Base-by-base conservation (phyloP, 2,113 vertebrate genomes). In the Macheiramphus alcinus region DNA sequence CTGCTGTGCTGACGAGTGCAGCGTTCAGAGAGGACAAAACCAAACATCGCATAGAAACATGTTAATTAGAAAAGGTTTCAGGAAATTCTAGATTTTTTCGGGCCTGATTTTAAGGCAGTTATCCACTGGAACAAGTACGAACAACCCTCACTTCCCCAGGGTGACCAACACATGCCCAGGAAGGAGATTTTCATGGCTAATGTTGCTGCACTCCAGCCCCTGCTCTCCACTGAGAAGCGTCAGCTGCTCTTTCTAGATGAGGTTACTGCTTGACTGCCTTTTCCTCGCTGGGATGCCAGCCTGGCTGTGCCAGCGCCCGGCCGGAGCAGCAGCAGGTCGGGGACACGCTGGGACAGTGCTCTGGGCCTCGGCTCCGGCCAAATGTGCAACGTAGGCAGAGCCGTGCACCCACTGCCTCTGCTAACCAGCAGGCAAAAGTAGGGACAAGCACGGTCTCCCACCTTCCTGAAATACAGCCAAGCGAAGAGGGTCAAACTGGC, bases 381-480 rank as follows among this genome's bases (percentile, higher is more conserved):
- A 40, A n/a, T 5, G 48, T 45, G 50, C 42, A 8, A 17, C 0
- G 0, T 8, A 22, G 58, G 40, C 62, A 86, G 53, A 87, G 53
- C 31, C 0, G 0, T 32, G 58, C n/a, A 3, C 34, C 47, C 52
- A 13, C 9, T 1, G 1, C 52, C 88, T 43, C 21, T 20, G 67
- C 36, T 13, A 80, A 36, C 8, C 66, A 38, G 27, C 1, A 1
- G 62, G 55, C 16, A 59, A 40, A 63, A 52, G 36, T 1, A 58
- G 67, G 58, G 36, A 47, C 48, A 17, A 14, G 63, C 43, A 68
- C 53, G 25, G 6, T 8, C 43, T 72, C 40, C 63, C 22, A 20
- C 40, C 52, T 78, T 59, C 31, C 13, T 36, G 80, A 29, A 56
- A 23, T 9, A 29, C 53, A 47, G 32, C 31, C 75, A 9, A 32